phyloP scores from a whole-genome alignment of 2,888 invertebrate genomes.

The Drosophila limbata region DNA sequence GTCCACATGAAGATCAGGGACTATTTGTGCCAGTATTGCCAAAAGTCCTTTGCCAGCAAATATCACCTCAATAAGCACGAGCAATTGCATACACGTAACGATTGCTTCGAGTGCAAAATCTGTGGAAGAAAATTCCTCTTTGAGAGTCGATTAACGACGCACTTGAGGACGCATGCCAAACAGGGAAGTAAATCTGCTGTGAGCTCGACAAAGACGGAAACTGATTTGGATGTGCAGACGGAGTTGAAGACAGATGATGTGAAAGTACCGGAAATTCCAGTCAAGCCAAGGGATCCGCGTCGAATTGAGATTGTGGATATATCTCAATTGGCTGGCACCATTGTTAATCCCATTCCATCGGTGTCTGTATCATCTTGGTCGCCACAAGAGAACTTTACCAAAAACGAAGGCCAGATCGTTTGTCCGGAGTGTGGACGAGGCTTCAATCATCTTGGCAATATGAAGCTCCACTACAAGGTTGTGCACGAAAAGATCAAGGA shows the following conservation, averaged over 20 bases:
- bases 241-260: neutral
- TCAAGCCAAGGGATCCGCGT: conserved; percentile 73
- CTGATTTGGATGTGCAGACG: neutral
- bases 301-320: conserved; percentile 81
- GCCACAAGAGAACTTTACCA: conserved; percentile 83
- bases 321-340: conserved; percentile 80
- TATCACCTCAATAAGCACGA: conserved; percentile 82
- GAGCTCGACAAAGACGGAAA: conserved; percentile 13
- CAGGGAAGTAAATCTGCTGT: conserved; percentile 56
- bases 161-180: conserved; percentile 82
- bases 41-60: conserved; percentile 82
- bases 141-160: conserved; percentile 80
- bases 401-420: conserved; percentile 82
- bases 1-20: conserved; percentile 83
- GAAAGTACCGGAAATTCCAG: neutral
- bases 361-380: conserved; percentile 82
- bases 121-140: conserved; percentile 82
- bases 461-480: conserved; percentile 82
- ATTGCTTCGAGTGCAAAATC: conserved; percentile 81
- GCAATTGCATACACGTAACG: conserved; percentile 81
- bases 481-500: conserved; percentile 84
- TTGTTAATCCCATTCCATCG: conserved; percentile 81
- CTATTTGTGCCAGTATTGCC: conserved; percentile 82
- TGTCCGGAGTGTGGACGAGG: conserved; percentile 82
- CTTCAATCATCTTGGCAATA: conserved; percentile 82